A percentile compares a stretch with the other conserved stretches of the same genome.
Evolutionary conservation across 2,888 invertebrate genomes (phyloP).

Genomic region (Leptinotarsa tumamoca): DNA sequence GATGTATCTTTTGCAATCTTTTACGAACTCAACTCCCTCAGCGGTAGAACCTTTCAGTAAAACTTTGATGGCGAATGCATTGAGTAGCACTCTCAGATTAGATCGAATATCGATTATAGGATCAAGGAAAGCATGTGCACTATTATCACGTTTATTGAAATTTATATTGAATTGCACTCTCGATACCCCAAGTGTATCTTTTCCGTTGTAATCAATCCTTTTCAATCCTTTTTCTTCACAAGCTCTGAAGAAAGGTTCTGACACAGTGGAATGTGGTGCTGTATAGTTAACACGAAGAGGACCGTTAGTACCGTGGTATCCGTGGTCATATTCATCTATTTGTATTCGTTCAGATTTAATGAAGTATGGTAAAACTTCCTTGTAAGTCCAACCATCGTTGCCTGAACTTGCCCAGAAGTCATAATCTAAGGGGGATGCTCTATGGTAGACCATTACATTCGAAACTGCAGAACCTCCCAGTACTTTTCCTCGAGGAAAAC

Average conservation of each 20-base stretch:
- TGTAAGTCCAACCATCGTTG: conserved; percentile 78
- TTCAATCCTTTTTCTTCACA: conserved; percentile 65
- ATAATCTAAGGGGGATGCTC: conserved; percentile 75
- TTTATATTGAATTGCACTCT: conserved; percentile 35
- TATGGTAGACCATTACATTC: conserved; percentile 82
- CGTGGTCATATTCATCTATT: conserved; percentile 10
- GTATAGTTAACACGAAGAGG: conserved; percentile 63
- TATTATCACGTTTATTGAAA: conserved; percentile 31
- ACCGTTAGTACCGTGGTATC: conserved; percentile 65
- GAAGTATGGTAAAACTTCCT: conserved; percentile 78
- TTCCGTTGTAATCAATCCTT: conserved; percentile 35
- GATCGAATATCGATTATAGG: conserved; percentile 18
- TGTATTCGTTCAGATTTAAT: conserved; percentile 75
- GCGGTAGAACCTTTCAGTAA: conserved; percentile 9
- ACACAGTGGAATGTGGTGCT: conserved; percentile 23
- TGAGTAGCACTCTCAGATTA: conserved; percentile 69
- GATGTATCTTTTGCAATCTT: conserved; percentile 54
- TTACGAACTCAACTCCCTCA: conserved; percentile 30
- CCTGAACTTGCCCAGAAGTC: conserved; percentile 78
- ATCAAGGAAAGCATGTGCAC: conserved; percentile 33
- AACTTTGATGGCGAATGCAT: conserved; percentile 59
- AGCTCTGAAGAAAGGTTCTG: conserved; percentile 56
- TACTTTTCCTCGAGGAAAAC: conserved; percentile 74
- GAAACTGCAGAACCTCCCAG: conserved; percentile 83
- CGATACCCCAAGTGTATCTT: conserved; percentile 26